Percentiles rank a stretch among this genome's conserved stretches.
phyloP scores from a whole-genome alignment of 2,797 vertebrate species.

The Catamblyrhynchus diadema region DNA sequence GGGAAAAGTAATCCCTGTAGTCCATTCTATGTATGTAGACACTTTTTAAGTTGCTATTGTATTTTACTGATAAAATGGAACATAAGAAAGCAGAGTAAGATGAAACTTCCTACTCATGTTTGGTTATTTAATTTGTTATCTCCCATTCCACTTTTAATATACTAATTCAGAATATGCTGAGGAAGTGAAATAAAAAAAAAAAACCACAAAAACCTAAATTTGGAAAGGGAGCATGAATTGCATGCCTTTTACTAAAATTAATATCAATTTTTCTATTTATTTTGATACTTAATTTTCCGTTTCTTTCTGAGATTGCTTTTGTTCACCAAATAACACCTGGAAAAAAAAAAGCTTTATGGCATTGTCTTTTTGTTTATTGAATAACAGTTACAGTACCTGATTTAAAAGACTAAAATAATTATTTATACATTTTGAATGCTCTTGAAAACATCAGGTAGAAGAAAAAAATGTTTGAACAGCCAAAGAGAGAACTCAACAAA shows the following conservation, averaged over 20 bases:
- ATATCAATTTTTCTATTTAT: background rate
- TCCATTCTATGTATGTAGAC: background rate
- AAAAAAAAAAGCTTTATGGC: background rate
- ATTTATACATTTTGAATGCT: background rate
- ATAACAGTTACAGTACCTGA: background rate
- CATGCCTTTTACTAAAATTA: background rate
- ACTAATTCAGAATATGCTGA: background rate
- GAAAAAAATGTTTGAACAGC: background rate
- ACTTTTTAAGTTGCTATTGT: background rate
- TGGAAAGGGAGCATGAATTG: background rate
- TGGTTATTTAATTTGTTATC: background rate
- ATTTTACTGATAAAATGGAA: background rate
- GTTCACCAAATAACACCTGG: background rate
- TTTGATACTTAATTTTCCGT: background rate
- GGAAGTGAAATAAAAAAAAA: background rate
- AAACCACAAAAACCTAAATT: background rate
- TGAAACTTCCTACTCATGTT: rapidly evolving
- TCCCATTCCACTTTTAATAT: background rate
- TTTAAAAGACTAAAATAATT: background rate
- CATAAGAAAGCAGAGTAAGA: background rate
- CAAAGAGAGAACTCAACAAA: background rate
- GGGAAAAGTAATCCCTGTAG: background rate
- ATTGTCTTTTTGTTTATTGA: background rate
- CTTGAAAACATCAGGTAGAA: background rate
- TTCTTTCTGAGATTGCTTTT: background rate